A percentile compares a stretch with the other conserved stretches of the same genome.
Evolutionary conservation across 2,113 vertebrate species (phyloP).

Genomic region (Rallus limicola): DNA sequence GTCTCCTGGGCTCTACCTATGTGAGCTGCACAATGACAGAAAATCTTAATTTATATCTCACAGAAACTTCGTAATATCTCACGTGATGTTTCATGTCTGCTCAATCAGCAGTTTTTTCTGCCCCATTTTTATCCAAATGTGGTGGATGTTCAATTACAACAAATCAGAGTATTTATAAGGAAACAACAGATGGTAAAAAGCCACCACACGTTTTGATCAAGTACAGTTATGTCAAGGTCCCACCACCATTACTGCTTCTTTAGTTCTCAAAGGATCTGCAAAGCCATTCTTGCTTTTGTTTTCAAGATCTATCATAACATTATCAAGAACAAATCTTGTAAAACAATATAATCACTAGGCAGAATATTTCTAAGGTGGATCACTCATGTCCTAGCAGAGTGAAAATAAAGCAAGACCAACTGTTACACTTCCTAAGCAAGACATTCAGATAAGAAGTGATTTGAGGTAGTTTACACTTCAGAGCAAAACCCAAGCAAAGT

Average conservation of each 20-base stretch:
- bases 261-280: neutral
- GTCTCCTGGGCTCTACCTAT: neutral
- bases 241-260: neutral
- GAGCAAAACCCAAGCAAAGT: neutral
- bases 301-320: neutral
- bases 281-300: neutral
- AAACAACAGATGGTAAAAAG: neutral
- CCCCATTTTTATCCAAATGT: neutral
- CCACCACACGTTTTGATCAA: neutral
- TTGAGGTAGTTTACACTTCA: neutral
- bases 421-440: neutral
- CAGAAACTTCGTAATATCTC: neutral
- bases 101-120: neutral
- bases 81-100: neutral
- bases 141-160: neutral
- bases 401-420: neutral
- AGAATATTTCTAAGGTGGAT: neutral
- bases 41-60: neutral
- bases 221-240: neutral
- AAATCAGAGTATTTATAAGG: neutral
- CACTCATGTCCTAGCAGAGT: neutral
- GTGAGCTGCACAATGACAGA: neutral
- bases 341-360: neutral
- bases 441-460: neutral
- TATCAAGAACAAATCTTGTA: neutral